Evolutionary conservation across 2,797 vertebrate genomes (phyloP).

Genomic region (Podargus strigoides): DNA sequence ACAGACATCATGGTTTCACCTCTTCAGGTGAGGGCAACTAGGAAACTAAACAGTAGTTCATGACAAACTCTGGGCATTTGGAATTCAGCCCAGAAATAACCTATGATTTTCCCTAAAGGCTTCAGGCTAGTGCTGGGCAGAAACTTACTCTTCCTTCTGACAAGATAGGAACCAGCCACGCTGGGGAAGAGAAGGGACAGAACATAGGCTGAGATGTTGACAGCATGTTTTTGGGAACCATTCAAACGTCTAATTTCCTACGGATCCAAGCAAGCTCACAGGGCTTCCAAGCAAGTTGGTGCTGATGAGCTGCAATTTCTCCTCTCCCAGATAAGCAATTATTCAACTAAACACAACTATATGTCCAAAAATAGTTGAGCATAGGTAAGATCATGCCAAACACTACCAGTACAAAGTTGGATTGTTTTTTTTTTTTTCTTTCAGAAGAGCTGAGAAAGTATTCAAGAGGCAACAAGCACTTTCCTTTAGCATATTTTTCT

Average conservation of each 20-base stretch:
- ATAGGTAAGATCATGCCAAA: background rate
- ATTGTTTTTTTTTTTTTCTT: too few species aligned
- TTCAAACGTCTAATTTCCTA: background rate
- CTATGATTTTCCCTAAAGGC: background rate
- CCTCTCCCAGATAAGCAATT: background rate
- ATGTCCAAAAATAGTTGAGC: background rate
- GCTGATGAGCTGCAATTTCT: background rate
- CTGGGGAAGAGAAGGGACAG: background rate
- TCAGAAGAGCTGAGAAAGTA: background rate
- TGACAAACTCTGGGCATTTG: background rate
- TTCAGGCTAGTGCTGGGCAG: background rate
- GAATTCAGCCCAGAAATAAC: background rate
- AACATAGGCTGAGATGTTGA: rapidly evolving
- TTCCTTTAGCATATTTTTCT: background rate
- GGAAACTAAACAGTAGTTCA: background rate
- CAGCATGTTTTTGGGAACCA: rapidly evolving
- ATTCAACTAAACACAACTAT: background rate
- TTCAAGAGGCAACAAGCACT: background rate
- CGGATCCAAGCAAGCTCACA: background rate
- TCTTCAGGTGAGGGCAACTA: background rate
- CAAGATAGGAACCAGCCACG: rapidly evolving
- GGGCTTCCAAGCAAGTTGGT: background rate
- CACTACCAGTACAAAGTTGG: background rate
- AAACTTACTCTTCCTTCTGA: background rate
- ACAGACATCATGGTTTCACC: background rate